Evolutionary conservation across 1,140 invertebrate genomes (phyloP).

Genomic region (Papilio machaon): DNA sequence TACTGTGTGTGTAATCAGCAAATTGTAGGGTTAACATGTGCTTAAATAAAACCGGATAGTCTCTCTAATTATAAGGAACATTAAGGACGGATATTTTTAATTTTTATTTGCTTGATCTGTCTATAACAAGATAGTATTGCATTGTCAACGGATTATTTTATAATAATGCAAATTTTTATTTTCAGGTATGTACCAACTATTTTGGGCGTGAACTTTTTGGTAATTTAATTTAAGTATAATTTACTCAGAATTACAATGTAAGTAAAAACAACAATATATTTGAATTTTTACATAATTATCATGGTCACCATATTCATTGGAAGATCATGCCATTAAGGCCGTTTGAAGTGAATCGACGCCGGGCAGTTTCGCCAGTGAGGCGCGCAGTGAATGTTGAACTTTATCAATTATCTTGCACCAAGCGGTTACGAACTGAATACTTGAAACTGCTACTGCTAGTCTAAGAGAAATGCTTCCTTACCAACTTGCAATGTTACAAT

Average conservation of each 20-base stretch:
- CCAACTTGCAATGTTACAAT: slow-evolving; percentile 15
- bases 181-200: slow-evolving; percentile 5
- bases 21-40: slow-evolving; percentile 40
- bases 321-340: slow-evolving; percentile 52
- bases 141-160: background rate
- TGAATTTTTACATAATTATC: background rate
- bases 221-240: background rate
- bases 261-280: too few species aligned
- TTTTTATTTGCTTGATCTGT: background rate
- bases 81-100: background rate
- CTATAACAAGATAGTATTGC: background rate
- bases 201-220: background rate
- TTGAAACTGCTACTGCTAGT: slow-evolving; percentile 48
- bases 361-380: slow-evolving; percentile 65
- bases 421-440: slow-evolving; percentile 58
- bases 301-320: slow-evolving; percentile 22
- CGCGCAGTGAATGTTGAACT: slow-evolving; percentile 66
- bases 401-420: slow-evolving; percentile 74
- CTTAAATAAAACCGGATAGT: background rate
- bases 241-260: background rate
- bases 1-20: slow-evolving; percentile 59
- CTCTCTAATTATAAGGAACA: background rate
- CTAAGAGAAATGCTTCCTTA: slow-evolving; percentile 10
- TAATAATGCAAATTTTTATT: background rate
- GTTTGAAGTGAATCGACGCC: slow-evolving; percentile 45